phyloP scores from a whole-genome alignment of 2,888 invertebrate species.

The Cynaeus angustus region DNA sequence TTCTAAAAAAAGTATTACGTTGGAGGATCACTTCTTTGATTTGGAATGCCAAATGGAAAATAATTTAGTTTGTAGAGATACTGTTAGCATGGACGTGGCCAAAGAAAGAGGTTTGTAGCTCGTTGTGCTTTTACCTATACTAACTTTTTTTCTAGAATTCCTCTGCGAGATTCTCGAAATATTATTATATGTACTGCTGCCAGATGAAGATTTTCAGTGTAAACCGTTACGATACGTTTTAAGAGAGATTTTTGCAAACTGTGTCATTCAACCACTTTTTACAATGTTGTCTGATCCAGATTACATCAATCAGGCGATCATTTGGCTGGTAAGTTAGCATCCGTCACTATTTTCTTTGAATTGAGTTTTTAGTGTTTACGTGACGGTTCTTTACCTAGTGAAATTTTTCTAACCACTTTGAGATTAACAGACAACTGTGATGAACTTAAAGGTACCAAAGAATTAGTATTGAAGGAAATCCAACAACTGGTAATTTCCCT shows the following conservation, averaged over 20 bases:
- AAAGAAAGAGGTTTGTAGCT: conserved; percentile 78
- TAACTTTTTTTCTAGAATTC: conserved; percentile 76
- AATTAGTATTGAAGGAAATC: conserved; percentile 87
- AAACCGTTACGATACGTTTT: conserved; percentile 85
- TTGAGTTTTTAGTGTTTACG: conserved; percentile 79
- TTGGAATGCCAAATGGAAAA: conserved; percentile 91
- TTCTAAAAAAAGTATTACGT: conserved; percentile 66
- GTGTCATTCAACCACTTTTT: conserved; percentile 74
- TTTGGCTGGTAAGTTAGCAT: conserved; percentile 86
- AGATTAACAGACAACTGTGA: conserved; percentile 86
- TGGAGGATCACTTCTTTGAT: conserved; percentile 91
- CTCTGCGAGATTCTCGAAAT: conserved; percentile 88
- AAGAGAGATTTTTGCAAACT: conserved; percentile 75
- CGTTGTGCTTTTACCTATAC: not conserved
- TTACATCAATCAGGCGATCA: conserved; percentile 91
- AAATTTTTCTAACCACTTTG: conserved; percentile 88
- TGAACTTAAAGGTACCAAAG: conserved; percentile 87
- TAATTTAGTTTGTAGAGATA: conserved; percentile 84
- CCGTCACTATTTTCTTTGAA: too few relatives aligned
- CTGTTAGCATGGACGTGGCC: conserved; percentile 82
- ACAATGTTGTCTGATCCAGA: conserved; percentile 90
- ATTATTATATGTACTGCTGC: conserved; percentile 86
- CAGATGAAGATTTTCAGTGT: conserved; percentile 89
- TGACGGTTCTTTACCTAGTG: conserved; percentile 84
- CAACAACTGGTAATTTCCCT: conserved; percentile 76